phyloP scores from a whole-genome alignment of 1,140 invertebrate genomes.

The Onthophagus taurus region DNA sequence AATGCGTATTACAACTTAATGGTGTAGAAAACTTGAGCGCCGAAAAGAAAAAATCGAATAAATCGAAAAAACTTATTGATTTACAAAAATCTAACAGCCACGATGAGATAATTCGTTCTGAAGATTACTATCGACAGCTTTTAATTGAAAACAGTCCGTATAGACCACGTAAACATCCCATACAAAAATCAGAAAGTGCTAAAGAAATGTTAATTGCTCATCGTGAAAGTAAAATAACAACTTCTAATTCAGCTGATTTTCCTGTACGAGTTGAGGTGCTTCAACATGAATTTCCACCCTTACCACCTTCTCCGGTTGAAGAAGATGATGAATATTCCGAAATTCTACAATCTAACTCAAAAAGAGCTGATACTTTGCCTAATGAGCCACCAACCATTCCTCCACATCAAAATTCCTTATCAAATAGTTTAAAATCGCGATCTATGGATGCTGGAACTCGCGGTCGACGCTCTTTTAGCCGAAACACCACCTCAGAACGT shows the following conservation, averaged over 20 bases:
- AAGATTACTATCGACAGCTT: conserved; percentile 42
- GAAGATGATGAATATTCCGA: conserved; percentile 66
- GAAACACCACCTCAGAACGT: conserved; percentile 51
- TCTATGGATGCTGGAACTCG: conserved; percentile 65
- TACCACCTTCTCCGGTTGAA: conserved; percentile 67
- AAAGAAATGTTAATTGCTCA: conserved; percentile 54
- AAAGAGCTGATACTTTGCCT: conserved; percentile 45
- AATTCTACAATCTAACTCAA: conserved; percentile 46
- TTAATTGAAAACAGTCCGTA: conserved; percentile 6
- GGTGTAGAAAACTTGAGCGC: conserved; percentile 22
- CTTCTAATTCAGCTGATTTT: conserved; percentile 46
- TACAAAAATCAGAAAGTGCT: conserved; percentile 57
- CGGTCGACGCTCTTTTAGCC: conserved; percentile 48
- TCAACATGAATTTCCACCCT: conserved; percentile 60
- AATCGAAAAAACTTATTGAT: conserved; percentile 42
- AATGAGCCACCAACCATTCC: conserved; percentile 53
- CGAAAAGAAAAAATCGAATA: conserved; percentile 22
- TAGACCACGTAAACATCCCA: conserved; percentile 29
- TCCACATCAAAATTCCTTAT: conserved; percentile 55
- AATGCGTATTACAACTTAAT: conserved; percentile 21
- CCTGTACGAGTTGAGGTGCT: conserved; percentile 46
- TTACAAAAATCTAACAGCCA: conserved; percentile 49
- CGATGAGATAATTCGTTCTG: conserved; percentile 46
- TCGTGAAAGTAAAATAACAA: conserved; percentile 41
- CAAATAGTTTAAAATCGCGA: conserved; percentile 65